Conservation (phyloP, 2,888 invertebrate genomes). For the Zele albiditarsus region DNA sequence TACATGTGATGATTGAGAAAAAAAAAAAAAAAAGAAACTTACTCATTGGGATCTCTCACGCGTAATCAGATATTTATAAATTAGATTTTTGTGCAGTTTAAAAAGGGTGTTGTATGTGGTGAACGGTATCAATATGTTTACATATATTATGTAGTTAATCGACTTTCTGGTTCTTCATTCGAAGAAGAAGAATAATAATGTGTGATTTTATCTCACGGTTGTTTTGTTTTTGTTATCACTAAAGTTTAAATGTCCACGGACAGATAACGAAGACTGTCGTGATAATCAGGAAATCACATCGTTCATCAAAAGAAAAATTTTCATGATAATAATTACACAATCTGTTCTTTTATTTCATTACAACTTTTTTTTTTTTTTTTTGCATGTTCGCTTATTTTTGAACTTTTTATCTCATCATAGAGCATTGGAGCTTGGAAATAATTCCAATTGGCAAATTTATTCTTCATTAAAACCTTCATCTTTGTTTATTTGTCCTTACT, state of each 20-base stretch:
- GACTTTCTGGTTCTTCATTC: neutral
- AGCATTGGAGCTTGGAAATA: slow-evolving; percentile 13
- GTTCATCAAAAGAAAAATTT: neutral
- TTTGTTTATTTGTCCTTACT: slow-evolving; percentile 7
- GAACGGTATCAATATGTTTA: neutral
- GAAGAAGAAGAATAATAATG: neutral
- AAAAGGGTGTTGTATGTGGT: slow-evolving; percentile 11
- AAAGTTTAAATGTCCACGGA: neutral
- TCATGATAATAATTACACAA: neutral
- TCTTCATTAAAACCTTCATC: neutral
- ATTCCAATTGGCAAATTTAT: neutral
- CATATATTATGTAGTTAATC: neutral
- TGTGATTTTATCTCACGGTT: neutral
- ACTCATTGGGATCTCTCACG: neutral
- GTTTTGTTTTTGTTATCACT: neutral
- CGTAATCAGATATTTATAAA: neutral
- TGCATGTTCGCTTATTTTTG: slow-evolving; percentile 16
- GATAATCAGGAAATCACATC: neutral
- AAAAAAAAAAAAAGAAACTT: neutral
- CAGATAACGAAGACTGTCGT: neutral
- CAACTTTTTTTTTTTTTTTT: slow-evolving; percentile 2
- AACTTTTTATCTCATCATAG: neutral
- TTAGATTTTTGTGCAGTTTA: slow-evolving; percentile 10
- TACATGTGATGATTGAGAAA: slow-evolving; percentile 13
- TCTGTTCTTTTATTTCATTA: slow-evolving; percentile 1